A percentile compares a stretch with the other conserved stretches of the same genome.
These are phyloP conservation scores for Stegana nigrithorax DNA, from an alignment of 2,888 invertebrate genomes.

Conservation along the genomic window DNA sequence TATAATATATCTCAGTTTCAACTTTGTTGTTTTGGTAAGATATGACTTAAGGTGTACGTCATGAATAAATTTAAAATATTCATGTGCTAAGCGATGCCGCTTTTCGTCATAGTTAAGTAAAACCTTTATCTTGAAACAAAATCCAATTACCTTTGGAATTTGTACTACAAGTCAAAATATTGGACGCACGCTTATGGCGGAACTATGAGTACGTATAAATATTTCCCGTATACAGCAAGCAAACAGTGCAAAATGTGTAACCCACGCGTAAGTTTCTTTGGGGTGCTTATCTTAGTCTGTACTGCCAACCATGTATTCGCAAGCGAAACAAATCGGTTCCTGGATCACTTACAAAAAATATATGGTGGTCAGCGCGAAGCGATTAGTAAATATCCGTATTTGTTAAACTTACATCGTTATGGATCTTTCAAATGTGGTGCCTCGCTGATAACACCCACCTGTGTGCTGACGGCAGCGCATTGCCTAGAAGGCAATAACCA, in stretches of 20 bases:
- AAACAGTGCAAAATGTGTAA: not conserved
- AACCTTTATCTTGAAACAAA: not conserved
- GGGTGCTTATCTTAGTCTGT: not conserved
- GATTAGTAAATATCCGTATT: constrained; percentile 31
- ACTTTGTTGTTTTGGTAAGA: no score
- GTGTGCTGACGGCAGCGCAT: constrained; percentile 51
- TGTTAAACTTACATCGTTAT: constrained; percentile 38
- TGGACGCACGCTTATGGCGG: no score
- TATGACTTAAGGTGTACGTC: not conserved
- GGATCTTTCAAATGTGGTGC: constrained; percentile 36
- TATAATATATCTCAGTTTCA: no score
- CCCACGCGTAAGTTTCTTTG: not conserved
- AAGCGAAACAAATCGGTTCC: not conserved
- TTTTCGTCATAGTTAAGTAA: no score
- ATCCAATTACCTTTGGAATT: constrained; percentile 12
- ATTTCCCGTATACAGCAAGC: not conserved
- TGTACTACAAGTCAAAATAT: no score
- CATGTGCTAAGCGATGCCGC: no score
- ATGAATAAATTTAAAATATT: not conserved
- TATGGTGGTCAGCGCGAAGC: not conserved
- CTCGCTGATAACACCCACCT: constrained; percentile 37
- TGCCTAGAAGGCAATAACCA: constrained; percentile 32
- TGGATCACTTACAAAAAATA: not conserved
- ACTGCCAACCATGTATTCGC: not conserved
- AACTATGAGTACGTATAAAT: no score